Conservation (phyloP, 2,888 invertebrate genomes). For the Heliothis peltigera region DNA sequence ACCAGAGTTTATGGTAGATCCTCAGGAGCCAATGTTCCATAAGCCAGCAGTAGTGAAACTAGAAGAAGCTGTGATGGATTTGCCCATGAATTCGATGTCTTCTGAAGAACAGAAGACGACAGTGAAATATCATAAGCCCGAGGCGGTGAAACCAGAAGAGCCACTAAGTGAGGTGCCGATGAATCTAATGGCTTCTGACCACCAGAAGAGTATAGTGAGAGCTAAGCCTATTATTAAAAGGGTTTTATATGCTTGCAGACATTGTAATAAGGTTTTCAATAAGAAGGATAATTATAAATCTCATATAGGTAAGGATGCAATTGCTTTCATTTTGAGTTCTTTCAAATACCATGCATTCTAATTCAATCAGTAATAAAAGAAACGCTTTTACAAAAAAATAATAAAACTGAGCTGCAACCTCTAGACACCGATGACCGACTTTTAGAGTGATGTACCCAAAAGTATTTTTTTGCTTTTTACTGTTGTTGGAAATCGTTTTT, state of each 20-base stretch:
- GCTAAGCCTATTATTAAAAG: conserved; percentile 62
- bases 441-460: too few relatives aligned
- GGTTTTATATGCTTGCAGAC: conserved; percentile 74
- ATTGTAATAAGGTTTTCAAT: conserved; percentile 81
- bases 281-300: conserved; percentile 83
- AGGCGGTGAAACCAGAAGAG: conserved; percentile 29
- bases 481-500: too few relatives aligned
- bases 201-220: conserved; percentile 22
- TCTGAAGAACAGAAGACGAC: conserved; percentile 15
- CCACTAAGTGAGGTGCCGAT: background rate
- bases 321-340: background rate
- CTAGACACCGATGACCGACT: too few relatives aligned
- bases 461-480: too few relatives aligned
- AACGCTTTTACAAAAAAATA: too few relatives aligned
- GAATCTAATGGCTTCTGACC: conserved; percentile 4
- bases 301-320: conserved; percentile 78
- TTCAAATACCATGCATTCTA: background rate
- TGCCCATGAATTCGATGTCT: background rate
- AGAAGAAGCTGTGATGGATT: conserved; percentile 7
- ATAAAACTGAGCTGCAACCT: too few relatives aligned
- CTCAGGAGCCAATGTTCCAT: background rate
- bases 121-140: conserved; percentile 11
- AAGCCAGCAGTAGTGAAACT: conserved; percentile 20
- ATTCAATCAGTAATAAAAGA: too few relatives aligned
- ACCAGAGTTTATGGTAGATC: conserved; percentile 5